These are phyloP conservation scores for Adrianichthys oophorus DNA, from an alignment of 2,797 vertebrate genomes.

Conservation along the genomic window DNA sequence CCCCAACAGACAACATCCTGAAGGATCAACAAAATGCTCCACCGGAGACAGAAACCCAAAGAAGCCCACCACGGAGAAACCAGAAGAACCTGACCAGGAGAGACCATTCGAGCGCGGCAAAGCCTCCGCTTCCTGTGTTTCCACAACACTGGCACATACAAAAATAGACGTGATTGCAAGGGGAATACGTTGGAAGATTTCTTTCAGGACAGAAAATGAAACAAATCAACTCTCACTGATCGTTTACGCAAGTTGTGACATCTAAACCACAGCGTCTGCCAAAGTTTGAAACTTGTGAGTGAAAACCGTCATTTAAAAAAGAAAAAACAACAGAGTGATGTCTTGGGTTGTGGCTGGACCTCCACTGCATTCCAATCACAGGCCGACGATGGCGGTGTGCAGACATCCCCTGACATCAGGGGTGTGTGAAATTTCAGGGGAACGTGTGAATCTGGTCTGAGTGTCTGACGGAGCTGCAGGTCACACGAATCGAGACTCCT, in stretches of 20 bases:
- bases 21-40: conserved; percentile 16
- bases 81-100: conserved; percentile 58
- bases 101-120: conserved; percentile 47
- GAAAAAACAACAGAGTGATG: too few species aligned
- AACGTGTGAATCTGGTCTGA: conserved; percentile 47
- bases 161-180: not conserved
- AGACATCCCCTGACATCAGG: conserved; percentile 27
- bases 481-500: conserved; percentile 47
- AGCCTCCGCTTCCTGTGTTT: conserved; percentile 36
- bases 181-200: not conserved
- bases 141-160: conserved; percentile 47
- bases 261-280: not conserved
- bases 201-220: conserved; percentile 4
- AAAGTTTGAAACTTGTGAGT: not conserved
- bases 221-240: not conserved
- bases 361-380: too few species aligned
- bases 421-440: conserved; percentile 59
- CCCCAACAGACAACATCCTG: conserved; percentile 21
- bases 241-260: conserved; percentile 6
- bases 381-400: too few species aligned
- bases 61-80: conserved; percentile 60
- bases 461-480: conserved; percentile 38
- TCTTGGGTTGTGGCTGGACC: too few species aligned
- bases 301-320: conserved; percentile 7
- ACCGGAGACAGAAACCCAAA: conserved; percentile 30